Percentiles rank a stretch among this genome's conserved stretches.
These are phyloP conservation scores for Oscheius sp. DNA, from an alignment of 2,888 invertebrate species.

Conservation along the genomic window DNA sequence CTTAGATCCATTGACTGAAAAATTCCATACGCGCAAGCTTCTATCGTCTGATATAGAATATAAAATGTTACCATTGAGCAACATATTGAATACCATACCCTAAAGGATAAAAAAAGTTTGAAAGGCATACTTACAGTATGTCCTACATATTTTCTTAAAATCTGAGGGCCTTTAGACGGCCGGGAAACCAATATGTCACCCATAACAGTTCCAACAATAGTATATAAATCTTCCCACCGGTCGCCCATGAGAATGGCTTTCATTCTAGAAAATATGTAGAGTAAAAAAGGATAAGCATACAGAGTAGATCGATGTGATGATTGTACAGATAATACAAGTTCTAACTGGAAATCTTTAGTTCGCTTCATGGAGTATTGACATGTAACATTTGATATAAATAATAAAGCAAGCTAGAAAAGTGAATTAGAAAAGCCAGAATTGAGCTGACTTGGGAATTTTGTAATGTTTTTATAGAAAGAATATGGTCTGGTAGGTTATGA, in stretches of 20 bases:
- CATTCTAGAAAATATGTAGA: no score
- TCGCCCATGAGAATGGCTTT: conserved; percentile 14
- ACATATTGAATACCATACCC: conserved; percentile 49
- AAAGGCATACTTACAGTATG: conserved; percentile 22
- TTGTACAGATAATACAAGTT: no score
- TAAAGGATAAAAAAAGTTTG: conserved; percentile 5
- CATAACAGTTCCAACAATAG: conserved; percentile 28
- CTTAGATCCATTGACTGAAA: conserved; percentile 2
- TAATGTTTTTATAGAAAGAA: not conserved
- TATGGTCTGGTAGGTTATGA: no score
- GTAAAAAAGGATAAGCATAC: no score
- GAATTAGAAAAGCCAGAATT: no score
- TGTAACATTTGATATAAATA: no score
- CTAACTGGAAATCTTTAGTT: no score
- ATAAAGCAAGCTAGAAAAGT: no score
- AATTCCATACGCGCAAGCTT: conserved; percentile 43
- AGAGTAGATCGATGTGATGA: no score
- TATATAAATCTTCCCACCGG: conserved; percentile 12
- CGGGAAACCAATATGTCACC: conserved; percentile 22
- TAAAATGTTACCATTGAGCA: conserved; percentile 17
- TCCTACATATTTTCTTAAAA: conserved; percentile 10
- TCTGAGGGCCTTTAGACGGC: conserved; percentile 1
- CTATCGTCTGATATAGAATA: conserved; percentile 51
- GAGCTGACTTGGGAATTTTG: no score
- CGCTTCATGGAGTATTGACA: no score